Evolutionary conservation across 2,113 vertebrate genomes (phyloP).

Genomic region (Phycodurus eques): DNA sequence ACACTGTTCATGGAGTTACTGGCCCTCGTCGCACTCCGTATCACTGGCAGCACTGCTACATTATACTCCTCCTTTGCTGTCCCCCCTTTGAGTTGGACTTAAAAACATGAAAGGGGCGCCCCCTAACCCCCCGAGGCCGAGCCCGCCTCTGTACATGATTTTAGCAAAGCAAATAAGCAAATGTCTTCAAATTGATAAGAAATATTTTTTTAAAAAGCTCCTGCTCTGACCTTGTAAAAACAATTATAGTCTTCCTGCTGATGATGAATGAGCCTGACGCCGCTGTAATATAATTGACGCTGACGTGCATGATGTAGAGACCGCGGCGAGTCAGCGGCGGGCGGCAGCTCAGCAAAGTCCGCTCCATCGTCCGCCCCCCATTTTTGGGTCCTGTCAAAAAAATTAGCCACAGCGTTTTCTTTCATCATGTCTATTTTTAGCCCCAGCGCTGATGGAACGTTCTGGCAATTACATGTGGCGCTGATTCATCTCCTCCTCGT

Average conservation of each 20-base stretch:
- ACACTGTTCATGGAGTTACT: background rate
- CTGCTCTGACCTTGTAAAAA: constrained; percentile 66
- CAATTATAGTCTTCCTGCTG: constrained; percentile 56
- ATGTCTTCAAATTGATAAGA: constrained; percentile 56
- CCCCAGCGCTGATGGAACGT: constrained; percentile 34
- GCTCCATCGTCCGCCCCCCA: constrained; percentile 24
- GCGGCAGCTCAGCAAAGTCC: constrained; percentile 43
- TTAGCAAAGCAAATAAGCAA: constrained; percentile 60
- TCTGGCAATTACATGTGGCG: constrained; percentile 49
- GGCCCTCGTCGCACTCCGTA: background rate
- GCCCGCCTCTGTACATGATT: constrained; percentile 38
- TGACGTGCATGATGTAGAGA: constrained; percentile 53
- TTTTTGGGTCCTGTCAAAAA: constrained; percentile 54
- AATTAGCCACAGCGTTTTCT: constrained; percentile 52
- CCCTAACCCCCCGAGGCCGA: constrained; percentile 28
- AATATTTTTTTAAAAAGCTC: constrained; percentile 11
- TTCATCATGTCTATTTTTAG: constrained; percentile 47
- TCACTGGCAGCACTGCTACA: background rate
- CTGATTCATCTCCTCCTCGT: constrained; percentile 37
- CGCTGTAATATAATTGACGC: constrained; percentile 49
- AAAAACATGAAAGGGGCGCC: constrained; percentile 53
- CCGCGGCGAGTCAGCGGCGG: constrained; percentile 34
- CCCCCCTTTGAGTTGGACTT: constrained; percentile 20
- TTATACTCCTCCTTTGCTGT: background rate
- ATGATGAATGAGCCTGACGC: constrained; percentile 56